A percentile compares a stretch with the other conserved stretches of the same genome.
phyloP scores from a whole-genome alignment of 2,797 vertebrate species.

The Melanotaenia parkinsoni region DNA sequence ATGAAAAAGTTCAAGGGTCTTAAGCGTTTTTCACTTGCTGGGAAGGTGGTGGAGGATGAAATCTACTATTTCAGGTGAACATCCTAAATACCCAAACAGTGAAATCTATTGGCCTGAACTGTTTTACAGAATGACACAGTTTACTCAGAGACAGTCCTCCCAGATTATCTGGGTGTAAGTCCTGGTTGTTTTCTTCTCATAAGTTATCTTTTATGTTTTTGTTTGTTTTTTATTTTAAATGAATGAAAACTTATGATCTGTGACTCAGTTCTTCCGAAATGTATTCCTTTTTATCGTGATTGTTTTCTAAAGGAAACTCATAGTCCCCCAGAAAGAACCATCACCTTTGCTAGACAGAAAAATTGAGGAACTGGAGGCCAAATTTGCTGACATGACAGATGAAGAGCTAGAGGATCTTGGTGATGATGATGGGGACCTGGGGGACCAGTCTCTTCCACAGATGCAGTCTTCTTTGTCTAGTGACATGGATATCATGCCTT shows the following conservation, averaged over 20 bases:
- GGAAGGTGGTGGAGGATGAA: conserved; percentile 98
- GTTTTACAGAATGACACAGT: not conserved
- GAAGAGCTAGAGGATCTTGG: conserved; percentile 96
- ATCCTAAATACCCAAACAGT: not conserved
- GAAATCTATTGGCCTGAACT: not conserved
- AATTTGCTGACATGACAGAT: conserved; percentile 97
- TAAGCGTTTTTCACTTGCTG: conserved; percentile 96
- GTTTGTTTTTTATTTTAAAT: not conserved
- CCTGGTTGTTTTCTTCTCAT: not conserved
- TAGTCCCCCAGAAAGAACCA: conserved; percentile 96
- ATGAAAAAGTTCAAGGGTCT: conserved; percentile 99
- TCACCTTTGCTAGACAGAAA: conserved; percentile 96
- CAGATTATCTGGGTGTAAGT: not conserved
- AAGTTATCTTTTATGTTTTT: not conserved
- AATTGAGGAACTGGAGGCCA: conserved; percentile 96
- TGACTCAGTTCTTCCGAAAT: not conserved
- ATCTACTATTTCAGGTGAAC: conserved; percentile 96
- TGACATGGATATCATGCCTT: conserved; percentile 94
- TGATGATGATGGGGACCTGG: conserved; percentile 93
- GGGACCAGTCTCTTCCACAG: conserved; percentile 89
- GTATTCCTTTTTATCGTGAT: not conserved
- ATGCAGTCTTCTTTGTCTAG: conserved; percentile 89
- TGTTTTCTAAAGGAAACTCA: conserved; percentile 89
- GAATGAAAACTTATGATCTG: not conserved
- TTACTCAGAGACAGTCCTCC: not conserved